Conservation (phyloP, 1,140 invertebrate species). For the Heliconius eleuchia region DNA sequence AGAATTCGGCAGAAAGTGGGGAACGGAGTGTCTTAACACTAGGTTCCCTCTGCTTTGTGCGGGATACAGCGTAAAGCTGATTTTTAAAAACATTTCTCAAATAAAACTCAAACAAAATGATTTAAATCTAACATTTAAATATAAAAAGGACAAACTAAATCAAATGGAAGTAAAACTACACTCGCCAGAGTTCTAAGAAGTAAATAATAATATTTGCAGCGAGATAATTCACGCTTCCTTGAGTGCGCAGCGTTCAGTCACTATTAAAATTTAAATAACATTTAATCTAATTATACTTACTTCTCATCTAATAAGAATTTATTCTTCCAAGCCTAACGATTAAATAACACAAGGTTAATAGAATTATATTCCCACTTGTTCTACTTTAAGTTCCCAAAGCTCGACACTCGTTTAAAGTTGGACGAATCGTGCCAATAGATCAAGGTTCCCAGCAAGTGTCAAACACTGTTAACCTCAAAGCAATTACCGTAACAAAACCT, state of each 20-base stretch:
- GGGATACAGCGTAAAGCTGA: no score
- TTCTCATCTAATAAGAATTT: conserved; percentile 12
- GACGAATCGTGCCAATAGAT: conserved; percentile 64
- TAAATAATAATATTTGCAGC: conserved; percentile 36
- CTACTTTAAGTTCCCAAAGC: conserved; percentile 2
- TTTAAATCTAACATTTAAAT: neutral
- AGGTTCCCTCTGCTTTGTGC: no score
- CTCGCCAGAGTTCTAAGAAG: conserved; percentile 16
- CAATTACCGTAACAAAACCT: neutral
- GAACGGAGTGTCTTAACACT: no score
- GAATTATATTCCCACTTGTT: neutral
- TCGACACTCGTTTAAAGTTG: conserved; percentile 61
- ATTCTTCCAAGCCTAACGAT: neutral
- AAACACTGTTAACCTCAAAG: neutral
- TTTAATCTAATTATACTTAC: conserved; percentile 25
- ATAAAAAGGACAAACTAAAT: conserved; percentile 1
- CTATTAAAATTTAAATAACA: conserved; percentile 23
- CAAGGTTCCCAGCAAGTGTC: conserved; percentile 34
- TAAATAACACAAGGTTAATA: conserved; percentile 3
- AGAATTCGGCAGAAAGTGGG: no score
- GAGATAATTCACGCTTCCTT: conserved; percentile 24
- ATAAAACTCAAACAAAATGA: neutral
- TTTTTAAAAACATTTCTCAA: neutral
- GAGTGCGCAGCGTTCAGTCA: conserved; percentile 29
- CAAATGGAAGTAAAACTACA: conserved; percentile 14